Conservation (phyloP, 2,797 vertebrate genomes). For the Sebastes oblongus region DNA sequence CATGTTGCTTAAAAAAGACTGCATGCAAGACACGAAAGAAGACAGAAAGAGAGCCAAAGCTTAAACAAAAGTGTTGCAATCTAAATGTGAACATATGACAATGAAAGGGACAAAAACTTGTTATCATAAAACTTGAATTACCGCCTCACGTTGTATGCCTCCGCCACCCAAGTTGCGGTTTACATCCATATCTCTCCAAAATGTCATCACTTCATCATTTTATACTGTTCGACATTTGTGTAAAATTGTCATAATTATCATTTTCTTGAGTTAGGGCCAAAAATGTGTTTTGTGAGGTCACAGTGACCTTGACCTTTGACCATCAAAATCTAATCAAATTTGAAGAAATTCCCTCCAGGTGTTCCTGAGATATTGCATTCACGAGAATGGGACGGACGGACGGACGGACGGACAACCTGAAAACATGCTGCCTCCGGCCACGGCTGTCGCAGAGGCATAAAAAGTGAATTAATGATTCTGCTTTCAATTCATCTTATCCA, state of each 20-base stretch:
- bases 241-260: neutral
- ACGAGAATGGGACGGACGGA: neutral
- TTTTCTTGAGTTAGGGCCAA: neutral
- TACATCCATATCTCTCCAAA: neutral
- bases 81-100: neutral
- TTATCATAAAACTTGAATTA: neutral
- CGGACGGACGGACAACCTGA: neutral
- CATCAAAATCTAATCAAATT: neutral
- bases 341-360: neutral
- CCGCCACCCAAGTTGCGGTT: neutral
- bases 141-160: neutral
- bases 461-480: conserved; percentile 9
- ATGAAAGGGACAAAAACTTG: neutral
- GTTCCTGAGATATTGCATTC: neutral
- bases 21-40: neutral
- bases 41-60: neutral
- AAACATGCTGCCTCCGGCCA: neutral
- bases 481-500: conserved; percentile 6
- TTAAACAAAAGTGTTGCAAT: neutral
- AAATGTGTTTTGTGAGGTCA: neutral
- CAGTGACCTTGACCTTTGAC: neutral
- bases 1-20: neutral
- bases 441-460: neutral
- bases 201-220: neutral
- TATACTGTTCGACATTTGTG: neutral